phyloP scores from a whole-genome alignment of 2,113 vertebrate genomes.

The Otocyon megalotis region DNA sequence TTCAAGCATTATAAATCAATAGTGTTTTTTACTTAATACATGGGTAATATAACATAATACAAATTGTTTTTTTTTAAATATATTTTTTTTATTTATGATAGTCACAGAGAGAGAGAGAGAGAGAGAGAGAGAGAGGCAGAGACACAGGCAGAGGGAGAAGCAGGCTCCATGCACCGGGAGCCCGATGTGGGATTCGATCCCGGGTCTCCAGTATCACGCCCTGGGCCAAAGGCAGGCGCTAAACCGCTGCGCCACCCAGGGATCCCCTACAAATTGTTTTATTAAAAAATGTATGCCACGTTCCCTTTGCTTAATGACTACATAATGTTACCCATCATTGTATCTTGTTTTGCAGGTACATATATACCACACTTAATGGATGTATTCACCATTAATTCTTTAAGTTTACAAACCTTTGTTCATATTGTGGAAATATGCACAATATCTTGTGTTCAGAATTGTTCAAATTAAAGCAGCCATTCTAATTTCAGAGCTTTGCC shows the following conservation, averaged over 20 bases:
- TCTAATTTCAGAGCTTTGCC: background rate
- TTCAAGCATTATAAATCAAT: background rate
- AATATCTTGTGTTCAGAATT: background rate
- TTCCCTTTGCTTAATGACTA: background rate
- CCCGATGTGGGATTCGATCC: no score
- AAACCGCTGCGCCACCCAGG: no score
- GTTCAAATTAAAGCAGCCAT: background rate
- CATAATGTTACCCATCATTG: background rate
- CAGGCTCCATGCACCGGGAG: no score
- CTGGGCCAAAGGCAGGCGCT: no score
- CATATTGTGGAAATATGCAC: background rate
- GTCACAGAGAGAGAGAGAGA: no score
- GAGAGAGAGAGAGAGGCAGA: no score
- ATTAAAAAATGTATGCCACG: background rate
- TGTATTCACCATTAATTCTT: background rate
- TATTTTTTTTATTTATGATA: no score
- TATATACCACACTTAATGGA: rapidly evolving
- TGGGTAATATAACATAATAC: background rate
- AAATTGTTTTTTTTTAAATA: conserved; percentile 21
- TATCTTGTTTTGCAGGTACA: background rate
- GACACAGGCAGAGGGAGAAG: no score
- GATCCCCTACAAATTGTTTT: background rate
- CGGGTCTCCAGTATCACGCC: no score
- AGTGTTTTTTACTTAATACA: background rate
- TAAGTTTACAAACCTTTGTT: background rate